Evolutionary conservation across 2,113 vertebrate genomes (phyloP).

Genomic region (Pogona vitticeps): DNA sequence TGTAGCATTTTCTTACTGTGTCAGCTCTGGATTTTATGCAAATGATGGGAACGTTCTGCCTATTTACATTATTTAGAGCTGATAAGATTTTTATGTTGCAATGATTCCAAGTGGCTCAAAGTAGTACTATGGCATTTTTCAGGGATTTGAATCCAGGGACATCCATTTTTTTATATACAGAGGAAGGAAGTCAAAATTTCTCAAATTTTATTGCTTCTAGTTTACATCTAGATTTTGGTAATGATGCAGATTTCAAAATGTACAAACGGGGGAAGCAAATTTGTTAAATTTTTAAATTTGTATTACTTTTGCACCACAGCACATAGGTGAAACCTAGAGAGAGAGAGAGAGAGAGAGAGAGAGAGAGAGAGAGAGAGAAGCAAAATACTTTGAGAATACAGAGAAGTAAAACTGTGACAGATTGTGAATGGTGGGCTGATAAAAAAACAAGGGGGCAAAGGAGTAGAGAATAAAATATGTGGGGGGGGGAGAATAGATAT

Average conservation of each 20-base stretch:
- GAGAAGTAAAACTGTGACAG: too few species aligned
- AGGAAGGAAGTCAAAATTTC: constrained; percentile 14
- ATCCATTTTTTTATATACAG: constrained; percentile 35
- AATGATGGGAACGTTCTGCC: constrained; percentile 36
- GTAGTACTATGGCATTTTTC: constrained; percentile 43
- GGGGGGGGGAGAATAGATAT: too few species aligned
- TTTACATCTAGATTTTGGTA: constrained; percentile 50
- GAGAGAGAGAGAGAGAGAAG: too few species aligned
- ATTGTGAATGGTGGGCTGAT: too few species aligned
- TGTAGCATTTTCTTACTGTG: too few species aligned
- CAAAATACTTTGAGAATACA: too few species aligned
- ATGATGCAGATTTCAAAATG: neutral
- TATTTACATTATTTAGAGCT: constrained; percentile 59
- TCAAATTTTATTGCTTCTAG: constrained; percentile 40
- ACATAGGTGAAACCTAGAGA: too few species aligned
- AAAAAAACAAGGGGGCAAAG: too few species aligned
- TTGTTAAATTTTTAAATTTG: neutral
- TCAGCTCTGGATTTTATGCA: constrained; percentile 59
- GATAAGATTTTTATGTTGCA: constrained; percentile 53
- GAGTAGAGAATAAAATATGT: too few species aligned
- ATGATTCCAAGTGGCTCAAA: constrained; percentile 58
- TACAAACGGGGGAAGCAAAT: constrained; percentile 25
- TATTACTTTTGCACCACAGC: too few species aligned
- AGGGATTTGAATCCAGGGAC: constrained; percentile 40
- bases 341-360: too few species aligned